phyloP scores from a whole-genome alignment of 2,797 vertebrate genomes.

The Phaenicophaeus curvirostris region DNA sequence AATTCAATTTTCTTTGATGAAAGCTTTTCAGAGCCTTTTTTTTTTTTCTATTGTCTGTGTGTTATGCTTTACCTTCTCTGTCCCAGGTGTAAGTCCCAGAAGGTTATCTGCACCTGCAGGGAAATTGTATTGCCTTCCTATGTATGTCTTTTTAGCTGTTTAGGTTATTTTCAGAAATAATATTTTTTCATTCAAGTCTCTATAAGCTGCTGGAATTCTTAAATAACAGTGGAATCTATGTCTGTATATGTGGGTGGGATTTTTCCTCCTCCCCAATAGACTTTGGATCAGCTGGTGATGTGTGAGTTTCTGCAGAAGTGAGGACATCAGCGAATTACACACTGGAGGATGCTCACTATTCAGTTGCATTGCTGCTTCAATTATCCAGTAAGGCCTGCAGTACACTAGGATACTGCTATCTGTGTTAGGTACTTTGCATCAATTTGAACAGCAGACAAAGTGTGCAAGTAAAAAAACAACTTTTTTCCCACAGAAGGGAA shows the following conservation, averaged over 20 bases:
- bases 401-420: neutral
- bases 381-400: neutral
- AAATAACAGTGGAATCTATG: neutral
- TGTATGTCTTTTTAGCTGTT: conserved; percentile 35
- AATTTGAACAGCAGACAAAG: neutral
- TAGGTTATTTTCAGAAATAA: conserved; percentile 39
- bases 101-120: conserved; percentile 57
- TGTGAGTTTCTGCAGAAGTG: neutral
- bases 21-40: conserved; percentile 44
- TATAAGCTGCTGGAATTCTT: neutral
- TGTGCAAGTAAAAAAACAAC: neutral
- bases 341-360: neutral
- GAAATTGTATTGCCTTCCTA: conserved; percentile 1
- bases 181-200: conserved; percentile 40
- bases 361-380: neutral
- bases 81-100: conserved; percentile 27
- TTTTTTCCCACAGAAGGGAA: neutral
- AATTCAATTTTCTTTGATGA: conserved; percentile 72
- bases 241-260: neutral
- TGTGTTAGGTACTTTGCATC: neutral
- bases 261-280: neutral
- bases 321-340: neutral
- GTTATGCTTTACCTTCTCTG: conserved; percentile 48
- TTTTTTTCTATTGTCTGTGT: conserved; percentile 44
- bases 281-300: neutral